phyloP scores from a whole-genome alignment of 2,797 vertebrate species.

The Thunnus albacares region DNA sequence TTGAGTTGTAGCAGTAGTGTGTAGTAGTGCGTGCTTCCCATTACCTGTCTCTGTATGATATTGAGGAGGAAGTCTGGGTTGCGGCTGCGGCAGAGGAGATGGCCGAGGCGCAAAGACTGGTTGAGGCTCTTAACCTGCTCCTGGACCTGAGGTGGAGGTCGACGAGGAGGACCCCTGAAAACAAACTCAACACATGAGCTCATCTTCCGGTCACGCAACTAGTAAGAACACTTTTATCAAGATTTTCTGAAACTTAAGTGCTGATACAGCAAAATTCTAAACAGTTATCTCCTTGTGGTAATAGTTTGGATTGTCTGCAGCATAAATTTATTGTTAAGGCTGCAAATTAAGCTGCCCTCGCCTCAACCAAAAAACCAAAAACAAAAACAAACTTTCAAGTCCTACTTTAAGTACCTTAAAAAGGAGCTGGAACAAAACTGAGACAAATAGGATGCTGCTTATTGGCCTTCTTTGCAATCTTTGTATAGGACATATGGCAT shows the following conservation, averaged over 20 bases:
- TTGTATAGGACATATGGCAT: background rate
- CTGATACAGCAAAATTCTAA: background rate
- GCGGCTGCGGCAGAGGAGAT: conserved; percentile 96
- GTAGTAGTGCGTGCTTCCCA: no score
- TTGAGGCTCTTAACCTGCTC: conserved; percentile 97
- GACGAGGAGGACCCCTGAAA: conserved; percentile 93
- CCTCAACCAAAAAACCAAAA: no score
- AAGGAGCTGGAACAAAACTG: no score
- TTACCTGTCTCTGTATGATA: conserved; percentile 98
- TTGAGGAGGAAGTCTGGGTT: conserved; percentile 97
- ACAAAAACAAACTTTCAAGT: no score
- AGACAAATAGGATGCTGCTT: background rate
- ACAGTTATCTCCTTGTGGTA: background rate
- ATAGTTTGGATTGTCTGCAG: background rate
- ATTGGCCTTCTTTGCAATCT: background rate
- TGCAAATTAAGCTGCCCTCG: no score
- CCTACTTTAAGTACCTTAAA: no score
- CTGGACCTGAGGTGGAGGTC: conserved; percentile 93
- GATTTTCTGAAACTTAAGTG: background rate
- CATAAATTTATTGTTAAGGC: background rate
- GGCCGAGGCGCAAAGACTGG: conserved; percentile 95
- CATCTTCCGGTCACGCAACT: background rate
- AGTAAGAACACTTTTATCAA: background rate
- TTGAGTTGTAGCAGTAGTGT: background rate
- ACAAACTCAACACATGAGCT: conserved; percentile 29